phyloP scores from a whole-genome alignment of 2,888 invertebrate species.

The Lithophane ornitopus region DNA sequence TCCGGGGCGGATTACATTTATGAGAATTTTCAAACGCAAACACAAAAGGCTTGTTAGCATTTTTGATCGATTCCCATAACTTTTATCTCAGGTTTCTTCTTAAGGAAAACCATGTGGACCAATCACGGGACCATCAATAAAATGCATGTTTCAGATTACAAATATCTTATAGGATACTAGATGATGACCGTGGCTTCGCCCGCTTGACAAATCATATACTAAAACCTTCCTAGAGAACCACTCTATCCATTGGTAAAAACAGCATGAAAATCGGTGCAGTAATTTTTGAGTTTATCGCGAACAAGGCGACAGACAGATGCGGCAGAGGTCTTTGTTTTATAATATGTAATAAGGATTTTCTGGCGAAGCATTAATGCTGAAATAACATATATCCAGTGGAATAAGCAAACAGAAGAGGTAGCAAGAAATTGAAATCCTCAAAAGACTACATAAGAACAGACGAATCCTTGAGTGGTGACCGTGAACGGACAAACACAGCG shows the following conservation, averaged over 20 bases:
- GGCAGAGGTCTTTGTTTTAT: no score
- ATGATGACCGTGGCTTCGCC: no score
- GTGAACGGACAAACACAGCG: conserved; percentile 27
- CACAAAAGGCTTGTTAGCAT: not conserved
- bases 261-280: no score
- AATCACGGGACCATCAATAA: not conserved
- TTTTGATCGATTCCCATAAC: not conserved
- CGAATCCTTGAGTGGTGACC: conserved; percentile 12
- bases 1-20: no score
- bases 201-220: no score
- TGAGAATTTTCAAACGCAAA: no score
- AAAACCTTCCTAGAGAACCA: no score
- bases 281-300: no score
- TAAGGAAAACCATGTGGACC: not conserved
- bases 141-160: not conserved
- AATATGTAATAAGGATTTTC: no score
- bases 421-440: not conserved
- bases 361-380: not conserved
- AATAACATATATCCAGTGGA: not conserved
- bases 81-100: not conserved
- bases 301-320: no score
- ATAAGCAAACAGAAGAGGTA: not conserved
- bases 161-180: no score
- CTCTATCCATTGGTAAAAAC: no score
- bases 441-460: not conserved